A percentile compares a stretch with the other conserved stretches of the same genome.
Conservation (phyloP, 2,888 invertebrate genomes). For the Siphlonurus alternatus region DNA sequence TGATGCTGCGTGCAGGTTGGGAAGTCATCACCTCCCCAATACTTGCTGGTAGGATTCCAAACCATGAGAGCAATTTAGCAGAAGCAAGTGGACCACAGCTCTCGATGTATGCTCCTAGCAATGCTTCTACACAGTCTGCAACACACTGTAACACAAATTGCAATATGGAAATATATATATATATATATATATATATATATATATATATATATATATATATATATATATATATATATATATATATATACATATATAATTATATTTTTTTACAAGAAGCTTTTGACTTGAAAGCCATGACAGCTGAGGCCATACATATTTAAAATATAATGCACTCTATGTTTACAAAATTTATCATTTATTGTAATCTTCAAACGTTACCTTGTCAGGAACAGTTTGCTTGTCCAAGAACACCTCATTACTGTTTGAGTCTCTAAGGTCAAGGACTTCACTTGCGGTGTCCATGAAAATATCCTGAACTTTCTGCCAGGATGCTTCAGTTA, state of each 20-base stretch:
- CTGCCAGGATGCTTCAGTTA: slow-evolving; percentile 8
- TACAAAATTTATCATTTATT: no score
- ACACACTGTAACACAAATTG: slow-evolving; percentile 25
- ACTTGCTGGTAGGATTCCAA: slow-evolving; percentile 38
- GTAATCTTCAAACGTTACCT: no score
- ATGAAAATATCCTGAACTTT: slow-evolving; percentile 21
- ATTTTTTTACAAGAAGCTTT: no score
- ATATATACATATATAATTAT: no score
- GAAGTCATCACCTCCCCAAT: slow-evolving; percentile 22
- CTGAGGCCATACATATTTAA: no score
- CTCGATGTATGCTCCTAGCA: slow-evolving; percentile 60
- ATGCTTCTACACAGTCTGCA: slow-evolving; percentile 73
- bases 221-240: no score
- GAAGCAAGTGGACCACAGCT: slow-evolving; percentile 33
- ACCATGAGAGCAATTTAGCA: slow-evolving; percentile 42
- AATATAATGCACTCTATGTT: no score
- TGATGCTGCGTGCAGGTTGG: slow-evolving; percentile 15
- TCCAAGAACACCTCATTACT: slow-evolving; percentile 30
- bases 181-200: no score
- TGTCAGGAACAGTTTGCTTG: slow-evolving; percentile 35
- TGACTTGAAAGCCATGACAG: no score
- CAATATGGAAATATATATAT: no score
- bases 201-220: no score
- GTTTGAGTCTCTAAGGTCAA: slow-evolving; percentile 17
- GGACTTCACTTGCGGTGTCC: slow-evolving; percentile 22